Evolutionary conservation across 92 coral and sea anemone genomes (phyloP).

Genomic region (Heteractis magnifica): DNA sequence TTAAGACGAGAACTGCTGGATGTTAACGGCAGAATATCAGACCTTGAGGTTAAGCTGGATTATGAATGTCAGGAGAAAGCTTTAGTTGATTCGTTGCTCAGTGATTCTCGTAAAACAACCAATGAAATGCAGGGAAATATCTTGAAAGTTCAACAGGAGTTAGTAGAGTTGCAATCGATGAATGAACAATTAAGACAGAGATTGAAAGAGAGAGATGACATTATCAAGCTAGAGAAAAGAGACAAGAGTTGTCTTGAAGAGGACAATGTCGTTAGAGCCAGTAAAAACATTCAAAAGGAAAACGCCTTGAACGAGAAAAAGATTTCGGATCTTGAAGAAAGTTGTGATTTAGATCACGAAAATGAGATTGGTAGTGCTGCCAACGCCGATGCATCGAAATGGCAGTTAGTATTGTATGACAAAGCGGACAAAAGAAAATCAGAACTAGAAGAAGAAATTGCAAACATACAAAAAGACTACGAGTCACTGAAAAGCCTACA

Average conservation of each 20-base stretch:
- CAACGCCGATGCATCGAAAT: conserved; percentile 50
- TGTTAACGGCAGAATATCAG: conserved; percentile 61
- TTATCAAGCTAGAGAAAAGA: conserved; percentile 45
- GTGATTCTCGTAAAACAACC: conserved; percentile 61
- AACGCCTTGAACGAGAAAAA: conserved; percentile 39
- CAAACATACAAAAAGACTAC: conserved; percentile 56
- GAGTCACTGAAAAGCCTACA: conserved; percentile 63
- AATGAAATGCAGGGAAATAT: conserved; percentile 60
- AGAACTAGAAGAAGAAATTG: conserved; percentile 68
- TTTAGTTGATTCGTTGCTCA: conserved; percentile 60
- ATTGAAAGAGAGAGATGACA: conserved; percentile 59
- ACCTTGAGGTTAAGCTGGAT: conserved; percentile 77
- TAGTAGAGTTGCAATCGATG: conserved; percentile 59
- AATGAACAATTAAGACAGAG: conserved; percentile 65
- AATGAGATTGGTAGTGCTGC: conserved; percentile 58
- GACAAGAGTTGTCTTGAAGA: conserved; percentile 59
- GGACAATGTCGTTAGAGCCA: conserved; percentile 39
- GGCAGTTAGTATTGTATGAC: conserved; percentile 59
- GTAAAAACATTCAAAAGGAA: conserved; percentile 50
- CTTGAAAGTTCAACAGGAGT: conserved; percentile 63
- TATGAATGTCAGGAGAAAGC: conserved; percentile 73
- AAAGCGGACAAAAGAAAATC: conserved; percentile 49
- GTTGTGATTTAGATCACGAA: conserved; percentile 55
- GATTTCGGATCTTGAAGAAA: conserved; percentile 48
- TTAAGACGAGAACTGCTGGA: conserved; percentile 54